phyloP scores from a whole-genome alignment of 2,113 vertebrate species.

The Orycteropus afer region DNA sequence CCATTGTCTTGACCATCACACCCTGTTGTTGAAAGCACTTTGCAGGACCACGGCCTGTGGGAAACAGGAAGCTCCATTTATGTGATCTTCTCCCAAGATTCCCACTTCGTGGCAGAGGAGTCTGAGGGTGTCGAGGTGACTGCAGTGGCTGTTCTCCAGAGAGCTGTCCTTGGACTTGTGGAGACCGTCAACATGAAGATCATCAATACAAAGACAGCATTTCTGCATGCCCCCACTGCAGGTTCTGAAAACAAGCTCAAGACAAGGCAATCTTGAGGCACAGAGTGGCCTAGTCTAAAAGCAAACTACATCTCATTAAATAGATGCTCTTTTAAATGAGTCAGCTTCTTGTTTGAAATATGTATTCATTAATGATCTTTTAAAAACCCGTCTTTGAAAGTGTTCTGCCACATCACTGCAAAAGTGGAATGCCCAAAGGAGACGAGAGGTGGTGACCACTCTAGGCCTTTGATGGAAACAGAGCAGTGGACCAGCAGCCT shows the following conservation, averaged over 20 bases:
- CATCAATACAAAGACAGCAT: not conserved
- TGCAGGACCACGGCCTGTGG: too few relatives aligned
- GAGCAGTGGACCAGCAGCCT: not conserved
- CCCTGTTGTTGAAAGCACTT: too few relatives aligned
- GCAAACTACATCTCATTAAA: not conserved
- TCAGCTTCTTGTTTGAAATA: not conserved
- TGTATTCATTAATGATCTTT: not conserved
- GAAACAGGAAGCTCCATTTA: too few relatives aligned
- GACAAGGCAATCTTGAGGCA: not conserved
- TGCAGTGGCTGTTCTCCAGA: not conserved
- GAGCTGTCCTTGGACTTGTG: not conserved
- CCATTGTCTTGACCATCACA: too few relatives aligned
- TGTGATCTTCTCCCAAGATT: not conserved
- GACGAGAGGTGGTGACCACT: too few relatives aligned
- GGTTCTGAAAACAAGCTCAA: not conserved
- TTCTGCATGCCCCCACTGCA: not conserved
- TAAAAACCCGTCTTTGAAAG: not conserved
- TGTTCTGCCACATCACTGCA: not conserved
- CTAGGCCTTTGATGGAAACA: not conserved
- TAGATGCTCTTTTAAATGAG: not conserved
- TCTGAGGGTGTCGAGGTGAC: not conserved
- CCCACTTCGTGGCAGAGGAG: not conserved
- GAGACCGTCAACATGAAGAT: too few relatives aligned
- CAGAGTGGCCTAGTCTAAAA: fast-evolving
- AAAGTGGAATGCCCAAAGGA: not conserved